A percentile compares a stretch with the other conserved stretches of the same genome.
Conservation (phyloP, 2,797 vertebrate species). For the Salmo trutta region DNA sequence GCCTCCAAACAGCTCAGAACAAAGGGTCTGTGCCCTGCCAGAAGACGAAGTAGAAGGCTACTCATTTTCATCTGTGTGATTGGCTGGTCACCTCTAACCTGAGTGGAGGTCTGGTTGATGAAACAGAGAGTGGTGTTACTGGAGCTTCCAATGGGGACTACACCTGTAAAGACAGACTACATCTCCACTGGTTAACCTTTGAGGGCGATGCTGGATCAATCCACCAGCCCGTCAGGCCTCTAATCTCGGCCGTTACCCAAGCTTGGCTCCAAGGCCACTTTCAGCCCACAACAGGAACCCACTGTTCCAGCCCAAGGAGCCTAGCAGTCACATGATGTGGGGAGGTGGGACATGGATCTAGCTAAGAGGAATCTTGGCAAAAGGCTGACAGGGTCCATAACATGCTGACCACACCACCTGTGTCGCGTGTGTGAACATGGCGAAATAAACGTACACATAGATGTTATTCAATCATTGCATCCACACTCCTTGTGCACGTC, state of each 20-base stretch:
- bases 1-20: constrained; percentile 50
- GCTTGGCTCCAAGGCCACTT: constrained; percentile 44
- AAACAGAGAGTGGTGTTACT: constrained; percentile 17
- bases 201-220: too few relatives aligned
- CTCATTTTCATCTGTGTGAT: constrained; percentile 24
- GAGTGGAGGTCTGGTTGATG: constrained; percentile 19
- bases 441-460: too few relatives aligned
- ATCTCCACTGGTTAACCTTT: too few relatives aligned
- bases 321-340: constrained; percentile 33
- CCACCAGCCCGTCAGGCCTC: too few relatives aligned
- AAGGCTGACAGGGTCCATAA: constrained; percentile 28
- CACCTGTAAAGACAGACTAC: too few relatives aligned
- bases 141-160: constrained; percentile 28
- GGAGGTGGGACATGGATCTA: constrained; percentile 36
- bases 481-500: too few relatives aligned
- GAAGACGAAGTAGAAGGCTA: constrained; percentile 31
- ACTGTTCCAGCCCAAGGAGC: constrained; percentile 48
- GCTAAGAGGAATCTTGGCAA: constrained; percentile 57
- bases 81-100: constrained; percentile 25
- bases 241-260: not conserved
- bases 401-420: too few relatives aligned
- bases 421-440: too few relatives aligned
- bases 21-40: constrained; percentile 35
- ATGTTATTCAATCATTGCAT: too few relatives aligned
- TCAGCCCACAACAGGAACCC: constrained; percentile 53